These are phyloP conservation scores for Ciconia boyciana DNA, from an alignment of 2,113 vertebrate genomes.

Conservation along the genomic window DNA sequence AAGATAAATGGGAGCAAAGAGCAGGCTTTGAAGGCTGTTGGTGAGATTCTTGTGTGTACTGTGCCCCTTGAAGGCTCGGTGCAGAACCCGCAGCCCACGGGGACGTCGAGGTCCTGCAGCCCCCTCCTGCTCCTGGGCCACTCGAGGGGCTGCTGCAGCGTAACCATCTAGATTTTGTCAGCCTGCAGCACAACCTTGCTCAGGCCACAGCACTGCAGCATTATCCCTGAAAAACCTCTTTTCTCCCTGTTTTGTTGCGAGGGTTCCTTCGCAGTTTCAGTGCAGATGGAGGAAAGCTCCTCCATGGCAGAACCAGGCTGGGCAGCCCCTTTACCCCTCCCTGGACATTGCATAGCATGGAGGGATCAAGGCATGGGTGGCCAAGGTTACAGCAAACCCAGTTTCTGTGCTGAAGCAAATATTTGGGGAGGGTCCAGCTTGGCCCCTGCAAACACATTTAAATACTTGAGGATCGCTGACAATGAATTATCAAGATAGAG, in stretches of 20 bases:
- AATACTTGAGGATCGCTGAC: background rate
- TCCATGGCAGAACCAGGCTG: background rate
- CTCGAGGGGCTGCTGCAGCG: rapidly evolving
- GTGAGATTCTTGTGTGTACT: background rate
- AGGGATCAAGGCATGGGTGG: rapidly evolving
- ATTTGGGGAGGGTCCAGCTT: background rate
- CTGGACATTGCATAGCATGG: background rate
- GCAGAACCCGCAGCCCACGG: rapidly evolving
- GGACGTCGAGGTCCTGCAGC: background rate
- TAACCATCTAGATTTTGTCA: background rate
- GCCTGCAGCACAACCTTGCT: background rate
- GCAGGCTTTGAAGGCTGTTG: background rate
- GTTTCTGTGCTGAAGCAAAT: background rate
- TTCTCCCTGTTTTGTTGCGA: rapidly evolving
- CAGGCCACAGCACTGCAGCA: background rate
- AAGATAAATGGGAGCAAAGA: constrained; percentile 43
- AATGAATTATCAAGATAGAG: constrained; percentile 1
- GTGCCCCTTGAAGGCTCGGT: background rate
- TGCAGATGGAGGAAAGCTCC: background rate
- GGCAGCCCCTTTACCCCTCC: background rate
- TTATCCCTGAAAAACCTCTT: background rate
- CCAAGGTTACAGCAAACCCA: background rate
- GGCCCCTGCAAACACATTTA: background rate
- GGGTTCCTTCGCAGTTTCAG: background rate
- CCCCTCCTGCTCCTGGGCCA: background rate